Percentiles rank a stretch among this genome's conserved stretches.
Evolutionary conservation across 2,888 invertebrate species (phyloP).

Genomic region (Barypeithes pellucidus): DNA sequence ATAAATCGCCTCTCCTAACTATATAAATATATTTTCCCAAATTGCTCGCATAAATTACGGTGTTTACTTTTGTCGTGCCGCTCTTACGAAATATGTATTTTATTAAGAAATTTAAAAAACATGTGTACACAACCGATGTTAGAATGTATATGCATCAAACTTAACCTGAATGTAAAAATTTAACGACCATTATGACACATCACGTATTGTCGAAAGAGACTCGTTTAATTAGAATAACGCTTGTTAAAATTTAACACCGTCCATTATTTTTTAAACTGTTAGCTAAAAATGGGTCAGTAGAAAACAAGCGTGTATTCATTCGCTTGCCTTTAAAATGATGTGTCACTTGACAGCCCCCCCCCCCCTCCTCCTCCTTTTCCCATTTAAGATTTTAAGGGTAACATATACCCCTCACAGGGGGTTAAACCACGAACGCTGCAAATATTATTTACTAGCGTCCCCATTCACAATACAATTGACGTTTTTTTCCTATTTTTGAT

Average conservation of each 20-base stretch:
- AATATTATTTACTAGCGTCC: too few species aligned
- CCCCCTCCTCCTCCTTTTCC: too few species aligned
- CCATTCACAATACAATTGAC: too few species aligned
- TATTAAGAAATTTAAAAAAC: neutral
- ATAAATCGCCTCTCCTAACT: neutral
- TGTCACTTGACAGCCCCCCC: too few species aligned
- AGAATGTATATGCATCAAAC: neutral
- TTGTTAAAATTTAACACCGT: neutral
- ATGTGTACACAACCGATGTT: neutral
- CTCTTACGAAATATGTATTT: neutral
- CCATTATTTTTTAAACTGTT: conserved; percentile 8
- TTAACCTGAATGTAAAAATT: conserved; percentile 7
- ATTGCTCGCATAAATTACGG: neutral
- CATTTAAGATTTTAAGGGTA: too few species aligned
- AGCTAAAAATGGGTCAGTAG: conserved; percentile 1
- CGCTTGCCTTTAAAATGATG: too few species aligned
- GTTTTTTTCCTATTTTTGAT: too few species aligned
- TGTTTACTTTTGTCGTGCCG: neutral
- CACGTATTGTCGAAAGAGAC: neutral
- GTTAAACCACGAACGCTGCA: too few species aligned
- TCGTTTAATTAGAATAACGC: neutral
- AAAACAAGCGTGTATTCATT: too few species aligned
- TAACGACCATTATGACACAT: neutral
- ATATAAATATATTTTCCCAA: neutral
- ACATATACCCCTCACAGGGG: too few species aligned